Conservation (phyloP, 2,888 invertebrate species). For the Lysandra bellargus region DNA sequence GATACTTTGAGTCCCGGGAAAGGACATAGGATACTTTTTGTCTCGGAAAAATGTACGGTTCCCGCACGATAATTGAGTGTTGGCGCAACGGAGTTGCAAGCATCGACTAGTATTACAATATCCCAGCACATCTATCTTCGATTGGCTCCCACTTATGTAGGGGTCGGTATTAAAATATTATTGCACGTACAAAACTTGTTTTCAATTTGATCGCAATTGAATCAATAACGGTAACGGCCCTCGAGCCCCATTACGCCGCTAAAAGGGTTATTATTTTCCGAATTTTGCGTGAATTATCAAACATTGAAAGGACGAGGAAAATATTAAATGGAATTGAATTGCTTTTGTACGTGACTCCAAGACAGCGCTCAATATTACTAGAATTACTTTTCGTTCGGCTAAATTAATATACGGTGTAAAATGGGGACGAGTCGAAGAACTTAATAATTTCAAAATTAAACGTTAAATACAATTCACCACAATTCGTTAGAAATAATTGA, state of each 20-base stretch:
- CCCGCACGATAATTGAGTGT: too few relatives aligned
- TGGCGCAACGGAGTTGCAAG: too few relatives aligned
- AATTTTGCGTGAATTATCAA: conserved; percentile 24
- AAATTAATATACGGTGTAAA: background rate
- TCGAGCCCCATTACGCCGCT: background rate
- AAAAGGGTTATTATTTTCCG: conserved; percentile 14
- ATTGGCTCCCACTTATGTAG: background rate
- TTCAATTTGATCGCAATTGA: conserved; percentile 15
- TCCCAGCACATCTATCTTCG: background rate
- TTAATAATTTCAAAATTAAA: background rate
- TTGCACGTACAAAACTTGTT: background rate
- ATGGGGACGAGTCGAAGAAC: background rate
- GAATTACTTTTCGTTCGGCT: background rate
- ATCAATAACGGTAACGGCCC: background rate
- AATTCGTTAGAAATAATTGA: background rate
- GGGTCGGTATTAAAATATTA: background rate
- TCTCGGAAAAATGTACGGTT: too few relatives aligned
- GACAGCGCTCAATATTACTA: conserved; percentile 9
- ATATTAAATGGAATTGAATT: conserved; percentile 37
- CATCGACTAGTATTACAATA: too few relatives aligned
- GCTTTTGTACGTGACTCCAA: conserved; percentile 38
- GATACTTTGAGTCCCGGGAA: too few relatives aligned
- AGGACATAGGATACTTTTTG: too few relatives aligned
- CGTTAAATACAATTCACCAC: background rate
- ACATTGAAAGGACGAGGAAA: conserved; percentile 32